These are phyloP conservation scores for Prosopocoilus inquinatus DNA, from an alignment of 2,888 invertebrate genomes.

Conservation along the genomic window DNA sequence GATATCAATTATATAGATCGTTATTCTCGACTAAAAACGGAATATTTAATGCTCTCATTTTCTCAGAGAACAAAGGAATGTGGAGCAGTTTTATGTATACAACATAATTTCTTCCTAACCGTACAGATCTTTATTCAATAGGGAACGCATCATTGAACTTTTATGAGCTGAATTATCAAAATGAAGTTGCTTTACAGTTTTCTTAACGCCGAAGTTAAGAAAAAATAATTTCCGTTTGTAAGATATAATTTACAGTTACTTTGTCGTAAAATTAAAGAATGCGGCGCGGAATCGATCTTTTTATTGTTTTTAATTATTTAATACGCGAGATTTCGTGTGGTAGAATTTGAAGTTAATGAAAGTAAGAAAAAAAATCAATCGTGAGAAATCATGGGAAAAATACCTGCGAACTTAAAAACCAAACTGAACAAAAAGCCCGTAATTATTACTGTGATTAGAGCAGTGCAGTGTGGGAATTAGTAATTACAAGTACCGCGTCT, in stretches of 20 bases:
- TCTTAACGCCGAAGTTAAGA: no score
- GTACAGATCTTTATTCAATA: not conserved
- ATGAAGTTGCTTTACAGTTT: no score
- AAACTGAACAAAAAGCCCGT: slow-evolving; percentile 48
- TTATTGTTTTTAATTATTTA: no score
- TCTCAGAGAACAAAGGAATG: slow-evolving; percentile 27
- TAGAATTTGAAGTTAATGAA: no score
- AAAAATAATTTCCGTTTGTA: no score
- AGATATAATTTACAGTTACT: no score
- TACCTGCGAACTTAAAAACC: slow-evolving; percentile 39
- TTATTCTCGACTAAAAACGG: slow-evolving; percentile 49
- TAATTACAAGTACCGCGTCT: slow-evolving; percentile 48
- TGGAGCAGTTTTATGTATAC: slow-evolving; percentile 9
- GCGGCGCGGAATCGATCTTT: no score
- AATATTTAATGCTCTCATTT: slow-evolving; percentile 48
- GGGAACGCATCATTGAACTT: no score
- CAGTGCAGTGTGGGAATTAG: slow-evolving; percentile 49
- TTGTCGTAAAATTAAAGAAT: no score
- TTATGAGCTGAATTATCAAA: no score
- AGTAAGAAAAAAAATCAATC: slow-evolving; percentile 37
- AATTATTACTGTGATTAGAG: slow-evolving; percentile 50
- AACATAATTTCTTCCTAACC: not conserved
- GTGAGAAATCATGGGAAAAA: slow-evolving; percentile 48
- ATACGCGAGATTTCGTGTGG: no score
- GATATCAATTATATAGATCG: slow-evolving; percentile 53